A percentile compares a stretch with the other conserved stretches of the same genome.
Conservation (phyloP, 2,888 invertebrate species). For the Epinotia bilunana region DNA sequence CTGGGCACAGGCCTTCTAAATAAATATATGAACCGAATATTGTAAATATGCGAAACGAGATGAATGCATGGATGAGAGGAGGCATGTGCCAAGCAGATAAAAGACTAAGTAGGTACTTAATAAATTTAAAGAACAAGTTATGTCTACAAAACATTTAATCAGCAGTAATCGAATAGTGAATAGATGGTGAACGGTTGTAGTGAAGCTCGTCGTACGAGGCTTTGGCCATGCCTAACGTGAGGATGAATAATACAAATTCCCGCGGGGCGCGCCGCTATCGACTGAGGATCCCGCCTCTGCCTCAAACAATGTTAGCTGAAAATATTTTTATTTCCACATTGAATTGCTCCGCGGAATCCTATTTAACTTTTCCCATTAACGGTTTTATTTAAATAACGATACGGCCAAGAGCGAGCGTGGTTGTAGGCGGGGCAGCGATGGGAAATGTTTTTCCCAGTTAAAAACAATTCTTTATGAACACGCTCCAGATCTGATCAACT, state of each 20-base stretch:
- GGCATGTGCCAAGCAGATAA: too few relatives aligned
- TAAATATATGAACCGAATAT: too few relatives aligned
- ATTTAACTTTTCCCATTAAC: slow-evolving; percentile 57
- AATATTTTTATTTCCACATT: slow-evolving; percentile 49
- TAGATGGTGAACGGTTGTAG: neutral
- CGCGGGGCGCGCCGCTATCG: slow-evolving; percentile 18
- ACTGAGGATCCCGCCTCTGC: slow-evolving; percentile 28
- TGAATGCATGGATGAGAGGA: too few relatives aligned
- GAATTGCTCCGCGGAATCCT: slow-evolving; percentile 48
- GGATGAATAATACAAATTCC: slow-evolving; percentile 36
- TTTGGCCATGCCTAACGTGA: slow-evolving; percentile 28
- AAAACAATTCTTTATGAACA: neutral
- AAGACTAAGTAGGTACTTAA: too few relatives aligned
- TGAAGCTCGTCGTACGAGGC: slow-evolving; percentile 9
- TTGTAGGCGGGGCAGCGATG: slow-evolving; percentile 24
- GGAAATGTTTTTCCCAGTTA: neutral
- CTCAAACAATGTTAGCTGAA: slow-evolving; percentile 41
- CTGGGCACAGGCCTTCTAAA: too few relatives aligned
- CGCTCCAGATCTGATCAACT: neutral
- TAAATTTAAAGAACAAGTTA: too few relatives aligned
- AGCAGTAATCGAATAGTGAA: slow-evolving; percentile 22
- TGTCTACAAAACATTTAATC: slow-evolving; percentile 11
- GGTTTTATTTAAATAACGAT: slow-evolving; percentile 50
- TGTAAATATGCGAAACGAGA: too few relatives aligned
- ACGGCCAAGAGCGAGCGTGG: slow-evolving; percentile 35